These are phyloP conservation scores for Pycnomerus fuliginosus DNA, from an alignment of 2,888 invertebrate genomes.

Conservation along the genomic window DNA sequence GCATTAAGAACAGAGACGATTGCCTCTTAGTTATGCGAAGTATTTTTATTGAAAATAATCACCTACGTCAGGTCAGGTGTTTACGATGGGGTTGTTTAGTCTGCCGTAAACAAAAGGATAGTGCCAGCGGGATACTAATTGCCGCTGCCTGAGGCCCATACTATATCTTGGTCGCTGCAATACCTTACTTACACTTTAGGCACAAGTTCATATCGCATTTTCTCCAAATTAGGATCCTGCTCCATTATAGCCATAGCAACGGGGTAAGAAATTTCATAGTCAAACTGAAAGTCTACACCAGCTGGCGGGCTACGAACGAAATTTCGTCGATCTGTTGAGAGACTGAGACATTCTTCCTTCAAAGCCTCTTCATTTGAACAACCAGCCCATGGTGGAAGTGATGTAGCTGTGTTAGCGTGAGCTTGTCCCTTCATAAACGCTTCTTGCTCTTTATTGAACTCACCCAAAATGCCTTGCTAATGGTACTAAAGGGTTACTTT, in stretches of 20 bases:
- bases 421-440: conserved; percentile 90
- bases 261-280: conserved; percentile 89
- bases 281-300: conserved; percentile 94
- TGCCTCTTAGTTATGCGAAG: too few species aligned
- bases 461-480: conserved; percentile 86
- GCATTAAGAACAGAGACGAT: too few species aligned
- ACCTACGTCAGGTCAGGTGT: too few species aligned
- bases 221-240: conserved; percentile 93
- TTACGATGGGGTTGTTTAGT: too few species aligned
- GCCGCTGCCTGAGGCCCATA: too few species aligned
- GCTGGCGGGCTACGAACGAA: conserved; percentile 96
- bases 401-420: conserved; percentile 65
- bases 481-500: too few species aligned
- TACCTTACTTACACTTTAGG: conserved; percentile 99
- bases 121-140: too few species aligned
- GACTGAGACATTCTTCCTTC: conserved; percentile 92
- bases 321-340: conserved; percentile 94
- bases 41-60: too few species aligned
- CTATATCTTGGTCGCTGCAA: too few species aligned
- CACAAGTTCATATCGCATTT: conserved; percentile 98
- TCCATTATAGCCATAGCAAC: conserved; percentile 93
- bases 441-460: conserved; percentile 96
- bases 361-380: conserved; percentile 91
- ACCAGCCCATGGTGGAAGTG: conserved; percentile 92
- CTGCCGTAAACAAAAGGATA: too few species aligned